These are phyloP conservation scores for Oryzaephilus surinamensis DNA, from an alignment of 1,140 invertebrate genomes.

Conservation along the genomic window DNA sequence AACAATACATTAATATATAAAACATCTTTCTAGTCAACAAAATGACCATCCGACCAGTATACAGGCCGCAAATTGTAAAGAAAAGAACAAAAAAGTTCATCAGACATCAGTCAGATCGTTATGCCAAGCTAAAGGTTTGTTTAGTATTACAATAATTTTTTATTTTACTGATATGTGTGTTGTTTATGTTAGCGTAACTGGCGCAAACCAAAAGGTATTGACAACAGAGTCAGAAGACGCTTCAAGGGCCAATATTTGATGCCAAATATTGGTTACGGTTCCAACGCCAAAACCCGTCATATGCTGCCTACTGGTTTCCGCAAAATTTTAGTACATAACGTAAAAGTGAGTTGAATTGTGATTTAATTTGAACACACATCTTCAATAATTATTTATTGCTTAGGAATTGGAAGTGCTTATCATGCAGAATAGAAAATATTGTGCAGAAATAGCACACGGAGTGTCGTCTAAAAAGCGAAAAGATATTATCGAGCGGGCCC, in stretches of 20 bases:
- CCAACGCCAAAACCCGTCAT: conserved; percentile 85
- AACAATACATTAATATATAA: conserved; percentile 31
- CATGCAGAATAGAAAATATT: conserved; percentile 98
- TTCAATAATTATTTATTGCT: conserved; percentile 2
- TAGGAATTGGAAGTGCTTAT: conserved; percentile 96
- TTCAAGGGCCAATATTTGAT: conserved; percentile 99
- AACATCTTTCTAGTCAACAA: conserved; percentile 6
- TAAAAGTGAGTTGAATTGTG: conserved; percentile 51
- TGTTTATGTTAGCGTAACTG: conserved; percentile 59
- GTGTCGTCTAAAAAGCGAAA: conserved; percentile 96
- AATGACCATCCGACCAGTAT: conserved; percentile 76
- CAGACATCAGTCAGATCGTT: conserved; percentile 93
- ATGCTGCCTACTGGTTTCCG: conserved; percentile 96
- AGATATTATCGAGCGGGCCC: conserved; percentile 89
- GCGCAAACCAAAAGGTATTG: conserved; percentile 95
- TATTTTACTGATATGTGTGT: conserved; percentile 4
- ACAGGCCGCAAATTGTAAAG: conserved; percentile 83
- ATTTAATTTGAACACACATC: neutral
- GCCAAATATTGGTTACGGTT: conserved; percentile 99
- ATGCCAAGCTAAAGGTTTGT: conserved; percentile 84
- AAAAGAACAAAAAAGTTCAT: conserved; percentile 96
- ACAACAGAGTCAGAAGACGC: conserved; percentile 94
- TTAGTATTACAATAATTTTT: conserved; percentile 2
- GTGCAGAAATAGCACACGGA: conserved; percentile 93
- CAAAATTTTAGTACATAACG: conserved; percentile 72